Evolutionary conservation across 1,140 invertebrate genomes (phyloP), one percentile per base, ranked within the genome.

Genomic region (Drosophila auraria): DNA sequence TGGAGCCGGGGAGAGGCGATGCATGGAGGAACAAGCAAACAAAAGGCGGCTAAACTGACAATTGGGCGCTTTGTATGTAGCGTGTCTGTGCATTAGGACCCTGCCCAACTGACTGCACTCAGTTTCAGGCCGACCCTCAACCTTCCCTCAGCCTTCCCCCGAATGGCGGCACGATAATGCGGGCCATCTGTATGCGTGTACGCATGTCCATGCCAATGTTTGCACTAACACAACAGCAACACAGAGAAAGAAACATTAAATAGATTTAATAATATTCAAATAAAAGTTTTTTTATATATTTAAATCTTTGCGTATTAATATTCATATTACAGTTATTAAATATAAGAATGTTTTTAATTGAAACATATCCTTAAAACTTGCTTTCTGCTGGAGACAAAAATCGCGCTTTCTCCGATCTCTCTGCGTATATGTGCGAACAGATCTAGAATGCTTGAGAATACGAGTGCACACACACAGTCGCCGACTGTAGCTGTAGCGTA

Each of bases 131-230:
- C 33, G 38, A 17, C 33, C 50, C 51, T 49, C 20, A 20, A 20
- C 20, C 20, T 20, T 20, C 20, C 20, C 54, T 30, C 44, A 1
- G 30, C 60, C 44, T 2, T n/a, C 17, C 49, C 30, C 11, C 0
- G 17, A 36, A 9, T 49, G 62, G 54, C 38, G 36, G 30, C 23
- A 54, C 53, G 71, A 80, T 89, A 86, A 89, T 89, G 86, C 86
- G 87, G 86, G 86, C 82, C 86, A 89, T 89, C 86, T 89, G 80
- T 90, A 89, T 89, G 84, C 84, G 78, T 82, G 75, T 82, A 83
- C 78, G 71, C 83, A 82, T 74, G 77, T 71, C 68, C 58, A 64
- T 84, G 84, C 83, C 83, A 64, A 68, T 78, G 78, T 74, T 89
- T 80, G 77, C 84, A 65, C 60, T 54, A 76, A 73, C 51, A 77